Evolutionary conservation across 2,888 invertebrate genomes (phyloP).

Genomic region (Meiosimyza decipiens): DNA sequence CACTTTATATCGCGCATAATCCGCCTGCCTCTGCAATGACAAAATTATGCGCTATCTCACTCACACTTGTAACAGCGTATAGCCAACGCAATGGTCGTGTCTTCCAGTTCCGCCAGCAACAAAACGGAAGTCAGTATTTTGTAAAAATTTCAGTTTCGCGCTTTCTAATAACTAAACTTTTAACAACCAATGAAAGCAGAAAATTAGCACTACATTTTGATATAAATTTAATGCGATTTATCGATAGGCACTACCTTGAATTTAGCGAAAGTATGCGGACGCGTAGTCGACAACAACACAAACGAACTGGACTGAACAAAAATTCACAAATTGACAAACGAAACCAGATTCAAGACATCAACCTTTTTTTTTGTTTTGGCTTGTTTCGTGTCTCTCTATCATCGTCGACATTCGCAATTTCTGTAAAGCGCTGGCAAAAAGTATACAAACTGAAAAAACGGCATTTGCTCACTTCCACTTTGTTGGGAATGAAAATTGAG

Average conservation of each 20-base stretch:
- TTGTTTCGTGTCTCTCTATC: not conserved
- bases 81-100: slow-evolving; percentile 46
- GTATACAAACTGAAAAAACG: too few species aligned
- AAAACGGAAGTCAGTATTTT: slow-evolving; percentile 55
- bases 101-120: slow-evolving; percentile 49
- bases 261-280: slow-evolving; percentile 23
- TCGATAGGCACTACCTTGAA: slow-evolving; percentile 18
- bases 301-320: slow-evolving; percentile 35
- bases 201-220: slow-evolving; percentile 19
- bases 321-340: slow-evolving; percentile 46
- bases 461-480: too few species aligned
- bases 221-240: slow-evolving; percentile 21
- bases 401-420: not conserved
- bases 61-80: slow-evolving; percentile 40
- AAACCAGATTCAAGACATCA: slow-evolving; percentile 32
- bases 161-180: slow-evolving; percentile 22
- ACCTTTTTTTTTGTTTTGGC: slow-evolving; percentile 11
- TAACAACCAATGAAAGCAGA: not conserved
- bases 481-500: too few species aligned
- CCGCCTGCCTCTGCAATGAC: not conserved
- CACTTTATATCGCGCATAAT: slow-evolving; percentile 29
- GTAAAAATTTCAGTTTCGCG: slow-evolving; percentile 46
- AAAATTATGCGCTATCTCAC: slow-evolving; percentile 18
- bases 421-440: too few species aligned
- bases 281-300: not conserved